Conservation (phyloP, 23 tunicate species). For the Phallusia fumigata region DNA sequence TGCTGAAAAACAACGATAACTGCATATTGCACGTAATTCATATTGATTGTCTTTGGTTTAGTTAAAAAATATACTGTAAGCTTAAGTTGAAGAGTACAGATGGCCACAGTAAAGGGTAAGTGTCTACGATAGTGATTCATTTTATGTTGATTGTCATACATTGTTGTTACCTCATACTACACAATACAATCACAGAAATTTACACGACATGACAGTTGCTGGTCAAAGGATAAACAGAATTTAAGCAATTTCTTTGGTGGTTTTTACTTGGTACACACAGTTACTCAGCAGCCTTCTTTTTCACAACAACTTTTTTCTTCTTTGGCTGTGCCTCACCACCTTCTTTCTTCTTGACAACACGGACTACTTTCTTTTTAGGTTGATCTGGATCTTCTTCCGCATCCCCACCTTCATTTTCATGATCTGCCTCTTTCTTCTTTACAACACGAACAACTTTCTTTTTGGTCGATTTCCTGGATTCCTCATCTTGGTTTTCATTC, state of each 20-base stretch:
- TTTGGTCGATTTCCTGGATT: neutral
- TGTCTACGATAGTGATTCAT: no score
- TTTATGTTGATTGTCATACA: no score
- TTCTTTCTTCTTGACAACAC: neutral
- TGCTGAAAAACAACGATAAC: no score
- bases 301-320: neutral
- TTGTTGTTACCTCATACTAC: no score
- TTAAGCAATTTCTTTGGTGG: no score
- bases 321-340: neutral
- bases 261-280: neutral
- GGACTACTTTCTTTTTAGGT: neutral
- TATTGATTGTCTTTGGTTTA: no score
- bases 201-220: no score
- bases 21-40: no score
- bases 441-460: constrained; percentile 4
- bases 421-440: neutral
- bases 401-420: neutral
- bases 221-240: no score
- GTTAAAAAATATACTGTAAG: no score
- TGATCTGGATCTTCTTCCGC: neutral
- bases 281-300: constrained; percentile 7
- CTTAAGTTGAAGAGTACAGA: no score
- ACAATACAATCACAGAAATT: neutral
- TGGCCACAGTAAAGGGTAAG: no score
- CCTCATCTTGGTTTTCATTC: neutral